Evolutionary conservation across 2,797 vertebrate species (phyloP).

Genomic region (Pipistrellus pygmaeus): DNA sequence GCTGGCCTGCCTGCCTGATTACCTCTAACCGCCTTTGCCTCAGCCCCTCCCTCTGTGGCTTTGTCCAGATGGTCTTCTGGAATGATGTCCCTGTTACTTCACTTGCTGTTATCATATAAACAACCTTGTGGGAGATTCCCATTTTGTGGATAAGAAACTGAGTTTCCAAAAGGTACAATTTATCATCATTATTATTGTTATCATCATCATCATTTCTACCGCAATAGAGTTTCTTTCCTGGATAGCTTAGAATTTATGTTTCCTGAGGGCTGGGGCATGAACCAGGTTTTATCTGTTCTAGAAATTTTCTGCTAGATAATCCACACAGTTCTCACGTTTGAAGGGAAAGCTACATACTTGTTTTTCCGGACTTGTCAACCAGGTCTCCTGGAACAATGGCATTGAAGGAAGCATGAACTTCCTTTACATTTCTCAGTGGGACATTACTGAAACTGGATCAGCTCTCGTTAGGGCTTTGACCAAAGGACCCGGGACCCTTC

Average conservation of each 20-base stretch:
- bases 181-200: too few species aligned
- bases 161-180: background rate
- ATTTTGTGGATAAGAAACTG: background rate
- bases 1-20: too few species aligned
- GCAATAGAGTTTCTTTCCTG: constrained; percentile 24
- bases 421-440: background rate
- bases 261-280: background rate
- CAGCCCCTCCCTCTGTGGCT: too few species aligned
- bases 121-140: background rate
- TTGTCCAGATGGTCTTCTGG: too few species aligned
- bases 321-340: background rate
- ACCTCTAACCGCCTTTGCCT: too few species aligned
- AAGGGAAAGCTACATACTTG: background rate
- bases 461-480: background rate
- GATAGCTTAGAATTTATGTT: background rate
- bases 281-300: background rate
- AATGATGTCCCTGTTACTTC: background rate
- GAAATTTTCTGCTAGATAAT: background rate
- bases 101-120: background rate
- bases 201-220: background rate
- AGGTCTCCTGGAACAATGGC: background rate
- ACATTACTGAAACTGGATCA: background rate
- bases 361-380: constrained; percentile 1
- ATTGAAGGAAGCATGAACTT: constrained; percentile 16
- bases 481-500: background rate